A percentile compares a stretch with the other conserved stretches of the same genome.
Evolutionary conservation across 2,888 invertebrate species (phyloP).

Genomic region (Drosophila buzzatii): DNA sequence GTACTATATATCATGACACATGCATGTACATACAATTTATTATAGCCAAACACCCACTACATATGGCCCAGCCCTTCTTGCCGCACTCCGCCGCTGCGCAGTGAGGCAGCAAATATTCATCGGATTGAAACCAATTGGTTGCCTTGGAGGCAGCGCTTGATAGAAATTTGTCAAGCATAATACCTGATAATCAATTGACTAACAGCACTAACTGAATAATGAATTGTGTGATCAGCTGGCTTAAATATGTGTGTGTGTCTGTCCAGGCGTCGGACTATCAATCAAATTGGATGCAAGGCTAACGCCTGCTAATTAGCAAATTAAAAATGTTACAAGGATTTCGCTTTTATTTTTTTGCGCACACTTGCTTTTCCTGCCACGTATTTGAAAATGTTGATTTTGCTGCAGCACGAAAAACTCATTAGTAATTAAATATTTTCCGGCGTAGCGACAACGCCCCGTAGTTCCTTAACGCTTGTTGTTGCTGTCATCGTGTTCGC

Average conservation of each 20-base stretch:
- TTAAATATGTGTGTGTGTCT: neutral
- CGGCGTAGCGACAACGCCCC: conserved; percentile 66
- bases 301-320: conserved; percentile 70
- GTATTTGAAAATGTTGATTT: conserved; percentile 67
- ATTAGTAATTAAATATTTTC: conserved; percentile 81
- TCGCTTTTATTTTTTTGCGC: conserved; percentile 23
- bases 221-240: conserved; percentile 51
- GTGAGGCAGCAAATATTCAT: conserved; percentile 51
- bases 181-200: conserved; percentile 78
- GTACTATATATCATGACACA: conserved; percentile 36
- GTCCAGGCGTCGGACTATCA: conserved; percentile 48
- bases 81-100: conserved; percentile 16
- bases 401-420: conserved; percentile 74
- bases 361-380: conserved; percentile 21
- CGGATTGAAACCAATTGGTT: conserved; percentile 46
- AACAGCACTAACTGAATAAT: conserved; percentile 64
- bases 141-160: conserved; percentile 27
- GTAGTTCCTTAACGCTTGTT: conserved; percentile 66
- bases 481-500: conserved; percentile 64
- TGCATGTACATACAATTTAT: conserved; percentile 30
- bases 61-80: neutral
- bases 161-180: conserved; percentile 65
- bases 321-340: conserved; percentile 68
- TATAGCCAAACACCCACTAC: neutral
- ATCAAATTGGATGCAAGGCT: conserved; percentile 58